Evolutionary conservation across 2,797 vertebrate genomes (phyloP).

Genomic region (Podarcis lilfordi): DNA sequence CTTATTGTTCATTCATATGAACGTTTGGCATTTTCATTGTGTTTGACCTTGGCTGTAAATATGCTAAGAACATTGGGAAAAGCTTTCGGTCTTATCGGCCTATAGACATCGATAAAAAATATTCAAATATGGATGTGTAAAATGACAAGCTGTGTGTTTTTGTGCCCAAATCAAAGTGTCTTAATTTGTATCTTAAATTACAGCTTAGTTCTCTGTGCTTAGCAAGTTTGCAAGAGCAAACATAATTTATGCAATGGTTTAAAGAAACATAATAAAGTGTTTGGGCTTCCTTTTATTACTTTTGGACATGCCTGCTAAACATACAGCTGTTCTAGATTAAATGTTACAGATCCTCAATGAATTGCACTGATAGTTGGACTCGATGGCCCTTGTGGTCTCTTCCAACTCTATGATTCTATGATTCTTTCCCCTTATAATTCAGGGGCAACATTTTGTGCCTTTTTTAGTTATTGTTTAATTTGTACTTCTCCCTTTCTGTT

Average conservation of each 20-base stretch:
- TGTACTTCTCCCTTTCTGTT: conserved; percentile 63
- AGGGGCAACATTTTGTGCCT: conserved; percentile 46
- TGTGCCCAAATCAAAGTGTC: conserved; percentile 29
- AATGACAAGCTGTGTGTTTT: conserved; percentile 33
- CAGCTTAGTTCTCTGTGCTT: background rate
- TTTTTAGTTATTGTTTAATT: conserved; percentile 55
- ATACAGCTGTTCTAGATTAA: background rate
- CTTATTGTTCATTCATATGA: conserved; percentile 10
- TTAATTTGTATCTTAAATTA: background rate
- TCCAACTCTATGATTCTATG: too few relatives aligned
- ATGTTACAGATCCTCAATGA: conserved; percentile 35
- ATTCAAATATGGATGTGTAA: conserved; percentile 51
- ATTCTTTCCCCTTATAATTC: background rate
- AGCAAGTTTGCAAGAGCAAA: background rate
- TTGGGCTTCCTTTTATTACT: conserved; percentile 12
- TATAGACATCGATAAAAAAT: background rate
- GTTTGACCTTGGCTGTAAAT: background rate
- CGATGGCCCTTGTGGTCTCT: too few relatives aligned
- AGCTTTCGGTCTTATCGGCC: conserved; percentile 4
- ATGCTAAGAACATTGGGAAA: background rate
- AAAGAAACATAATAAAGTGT: background rate
- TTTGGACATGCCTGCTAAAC: background rate
- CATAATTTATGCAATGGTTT: background rate
- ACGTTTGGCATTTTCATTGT: conserved; percentile 39
- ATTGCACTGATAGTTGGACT: conserved; percentile 31